Conservation (phyloP, 2,113 vertebrate genomes). For the Pelvicachromis taeniatus region DNA sequence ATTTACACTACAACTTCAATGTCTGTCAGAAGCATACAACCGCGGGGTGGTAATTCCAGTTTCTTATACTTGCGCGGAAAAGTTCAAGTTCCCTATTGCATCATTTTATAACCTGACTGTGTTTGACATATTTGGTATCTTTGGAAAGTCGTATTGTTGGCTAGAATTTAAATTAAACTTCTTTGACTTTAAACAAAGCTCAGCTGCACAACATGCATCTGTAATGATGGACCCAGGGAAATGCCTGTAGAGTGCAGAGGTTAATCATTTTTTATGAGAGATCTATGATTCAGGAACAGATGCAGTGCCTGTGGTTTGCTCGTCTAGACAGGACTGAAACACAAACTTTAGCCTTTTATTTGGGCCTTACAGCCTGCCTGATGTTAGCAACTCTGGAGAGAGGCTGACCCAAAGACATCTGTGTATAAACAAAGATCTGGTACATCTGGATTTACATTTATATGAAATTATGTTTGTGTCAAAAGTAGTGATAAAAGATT, state of each 20-base stretch:
- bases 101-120: not conserved
- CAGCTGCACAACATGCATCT: not conserved
- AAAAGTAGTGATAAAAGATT: not conserved
- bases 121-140: not conserved
- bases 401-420: conserved; percentile 1
- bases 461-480: not conserved
- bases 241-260: not conserved
- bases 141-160: not conserved
- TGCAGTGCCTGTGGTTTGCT: conserved; percentile 37
- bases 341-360: conserved; percentile 54
- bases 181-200: not conserved
- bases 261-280: conserved; percentile 1
- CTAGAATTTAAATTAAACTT: conserved; percentile 3
- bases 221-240: not conserved
- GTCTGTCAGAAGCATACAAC: not conserved
- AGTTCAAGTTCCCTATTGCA: not conserved
- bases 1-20: not conserved
- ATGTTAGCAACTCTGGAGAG: conserved; percentile 24
- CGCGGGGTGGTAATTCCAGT: not conserved
- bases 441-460: not conserved
- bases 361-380: conserved; percentile 12
- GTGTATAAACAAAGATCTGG: not conserved
- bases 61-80: not conserved
- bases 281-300: conserved; percentile 7
- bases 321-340: conserved; percentile 57